These are phyloP conservation scores for Platycercus adscitus DNA, from an alignment of 2,113 vertebrate genomes.

Conservation along the genomic window DNA sequence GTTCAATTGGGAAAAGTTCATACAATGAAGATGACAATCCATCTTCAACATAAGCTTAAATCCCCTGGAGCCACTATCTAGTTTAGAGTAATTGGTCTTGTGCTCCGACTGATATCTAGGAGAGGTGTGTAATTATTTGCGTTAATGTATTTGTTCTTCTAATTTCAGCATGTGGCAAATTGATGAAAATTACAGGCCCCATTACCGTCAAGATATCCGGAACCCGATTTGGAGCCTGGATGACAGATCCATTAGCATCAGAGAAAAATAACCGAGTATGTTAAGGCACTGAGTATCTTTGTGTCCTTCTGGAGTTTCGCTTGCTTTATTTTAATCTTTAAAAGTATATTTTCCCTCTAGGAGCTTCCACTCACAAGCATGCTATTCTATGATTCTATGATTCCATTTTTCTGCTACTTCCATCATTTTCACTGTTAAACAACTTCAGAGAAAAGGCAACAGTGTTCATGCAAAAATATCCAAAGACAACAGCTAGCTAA, in stretches of 20 bases:
- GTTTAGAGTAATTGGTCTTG: not conserved
- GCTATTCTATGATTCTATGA: not conserved
- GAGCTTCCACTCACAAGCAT: not conserved
- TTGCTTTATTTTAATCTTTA: not conserved
- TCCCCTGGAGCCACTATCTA: not conserved
- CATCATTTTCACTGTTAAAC: not conserved
- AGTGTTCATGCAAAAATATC: not conserved
- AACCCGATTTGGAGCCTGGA: slow-evolving; percentile 98
- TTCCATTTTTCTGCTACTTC: not conserved
- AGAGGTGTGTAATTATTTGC: not conserved
- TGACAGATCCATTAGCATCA: slow-evolving; percentile 93
- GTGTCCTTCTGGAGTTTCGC: not conserved
- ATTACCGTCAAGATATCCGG: slow-evolving; percentile 96
- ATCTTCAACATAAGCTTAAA: not conserved
- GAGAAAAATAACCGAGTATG: slow-evolving; percentile 93
- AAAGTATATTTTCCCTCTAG: not conserved
- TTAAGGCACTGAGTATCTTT: slow-evolving; percentile 39
- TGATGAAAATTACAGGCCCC: slow-evolving; percentile 99
- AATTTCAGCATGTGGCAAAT: slow-evolving; percentile 92
- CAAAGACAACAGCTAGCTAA: not conserved
- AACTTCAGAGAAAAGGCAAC: not conserved
- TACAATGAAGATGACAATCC: not conserved
- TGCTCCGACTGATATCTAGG: not conserved
- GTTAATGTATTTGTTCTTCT: slow-evolving; percentile 54
- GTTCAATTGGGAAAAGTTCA: not conserved